These are phyloP conservation scores for Neelides sp. DNA, from an alignment of 1,140 invertebrate genomes.

Conservation along the genomic window DNA sequence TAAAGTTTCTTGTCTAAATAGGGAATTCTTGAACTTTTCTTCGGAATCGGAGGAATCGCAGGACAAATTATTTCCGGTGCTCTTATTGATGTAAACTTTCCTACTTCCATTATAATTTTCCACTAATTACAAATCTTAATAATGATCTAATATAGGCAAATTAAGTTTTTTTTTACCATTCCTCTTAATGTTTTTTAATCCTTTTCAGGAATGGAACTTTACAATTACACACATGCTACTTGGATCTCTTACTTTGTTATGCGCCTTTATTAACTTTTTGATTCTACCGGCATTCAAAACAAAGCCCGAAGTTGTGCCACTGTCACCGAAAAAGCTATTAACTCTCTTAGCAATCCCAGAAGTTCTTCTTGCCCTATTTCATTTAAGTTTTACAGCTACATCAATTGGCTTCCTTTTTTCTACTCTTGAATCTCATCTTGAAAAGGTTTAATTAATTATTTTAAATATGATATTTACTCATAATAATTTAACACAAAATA, in stretches of 20 bases:
- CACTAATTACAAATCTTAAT: too few relatives aligned
- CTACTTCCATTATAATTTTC: too few relatives aligned
- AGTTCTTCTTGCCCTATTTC: conserved; percentile 50
- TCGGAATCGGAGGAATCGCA: conserved; percentile 72
- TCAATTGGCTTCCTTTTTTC: conserved; percentile 70
- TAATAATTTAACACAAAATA: too few relatives aligned
- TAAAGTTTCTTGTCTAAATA: conserved; percentile 33
- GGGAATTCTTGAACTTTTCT: conserved; percentile 77
- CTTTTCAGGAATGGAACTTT: not conserved
- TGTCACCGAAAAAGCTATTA: conserved; percentile 38
- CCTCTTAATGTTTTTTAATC: not conserved
- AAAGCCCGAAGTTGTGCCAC: not conserved
- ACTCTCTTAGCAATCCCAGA: conserved; percentile 53
- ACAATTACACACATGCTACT: not conserved
- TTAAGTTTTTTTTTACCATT: not conserved
- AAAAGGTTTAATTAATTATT: conserved; percentile 40
- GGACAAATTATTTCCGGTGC: conserved; percentile 72
- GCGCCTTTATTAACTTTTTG: not conserved
- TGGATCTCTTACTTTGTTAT: not conserved
- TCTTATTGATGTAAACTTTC: conserved; percentile 52
- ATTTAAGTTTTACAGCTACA: conserved; percentile 59
- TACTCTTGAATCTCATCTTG: conserved; percentile 64
- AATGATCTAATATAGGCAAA: not conserved
- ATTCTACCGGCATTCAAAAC: not conserved
- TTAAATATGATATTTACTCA: not conserved